Evolutionary conservation across 2,797 vertebrate genomes (phyloP).

Genomic region (Peromyscus melanophrys): DNA sequence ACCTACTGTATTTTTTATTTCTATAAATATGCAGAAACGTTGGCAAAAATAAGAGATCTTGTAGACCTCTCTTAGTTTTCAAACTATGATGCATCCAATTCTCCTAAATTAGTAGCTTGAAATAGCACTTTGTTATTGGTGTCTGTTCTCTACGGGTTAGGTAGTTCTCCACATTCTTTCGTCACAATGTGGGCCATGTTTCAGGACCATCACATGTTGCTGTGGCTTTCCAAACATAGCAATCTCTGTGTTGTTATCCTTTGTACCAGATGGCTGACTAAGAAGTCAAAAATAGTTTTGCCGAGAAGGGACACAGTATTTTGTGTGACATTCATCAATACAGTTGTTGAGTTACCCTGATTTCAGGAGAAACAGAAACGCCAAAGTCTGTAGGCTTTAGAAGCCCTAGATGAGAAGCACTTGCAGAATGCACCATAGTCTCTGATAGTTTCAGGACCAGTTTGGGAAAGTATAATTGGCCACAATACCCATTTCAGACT

Average conservation of each 20-base stretch:
- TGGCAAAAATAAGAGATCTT: neutral
- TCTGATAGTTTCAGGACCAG: neutral
- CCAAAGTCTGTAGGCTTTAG: neutral
- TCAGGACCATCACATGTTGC: too few relatives aligned
- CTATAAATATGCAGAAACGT: neutral
- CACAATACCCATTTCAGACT: neutral
- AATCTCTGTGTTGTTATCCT: neutral
- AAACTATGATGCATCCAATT: neutral
- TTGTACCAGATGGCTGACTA: neutral
- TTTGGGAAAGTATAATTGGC: neutral
- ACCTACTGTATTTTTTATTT: neutral
- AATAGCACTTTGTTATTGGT: neutral
- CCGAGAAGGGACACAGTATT: neutral
- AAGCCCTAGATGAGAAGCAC: neutral
- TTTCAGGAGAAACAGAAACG: neutral
- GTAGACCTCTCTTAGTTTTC: neutral
- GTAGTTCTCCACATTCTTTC: neutral
- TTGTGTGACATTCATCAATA: neutral
- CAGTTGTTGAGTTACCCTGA: neutral
- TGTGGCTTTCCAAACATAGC: neutral
- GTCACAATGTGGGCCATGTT: neutral
- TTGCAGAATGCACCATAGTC: neutral
- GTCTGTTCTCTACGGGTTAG: neutral
- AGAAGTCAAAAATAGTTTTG: neutral
- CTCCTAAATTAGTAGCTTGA: neutral